These are phyloP conservation scores for Poeciliopsis occidentalis DNA, from an alignment of 2,113 vertebrate species.

Conservation along the genomic window DNA sequence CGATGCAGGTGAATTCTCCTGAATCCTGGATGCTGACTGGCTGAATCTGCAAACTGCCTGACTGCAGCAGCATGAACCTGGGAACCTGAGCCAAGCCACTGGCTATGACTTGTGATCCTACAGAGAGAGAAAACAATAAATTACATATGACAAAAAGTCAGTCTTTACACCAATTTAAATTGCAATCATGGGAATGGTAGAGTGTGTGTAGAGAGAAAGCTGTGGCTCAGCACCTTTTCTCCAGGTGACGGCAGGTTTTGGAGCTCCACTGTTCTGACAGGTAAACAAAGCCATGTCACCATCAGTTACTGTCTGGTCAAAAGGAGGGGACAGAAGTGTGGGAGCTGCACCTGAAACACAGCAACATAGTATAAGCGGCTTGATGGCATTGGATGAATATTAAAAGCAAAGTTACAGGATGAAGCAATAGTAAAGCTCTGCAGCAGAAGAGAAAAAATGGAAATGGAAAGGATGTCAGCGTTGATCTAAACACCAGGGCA, in stretches of 20 bases:
- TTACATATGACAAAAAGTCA: constrained; percentile 22
- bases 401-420: neutral
- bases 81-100: constrained; percentile 90
- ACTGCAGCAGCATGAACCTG: constrained; percentile 88
- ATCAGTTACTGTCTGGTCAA: constrained; percentile 88
- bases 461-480: constrained; percentile 11
- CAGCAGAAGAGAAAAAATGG: neutral
- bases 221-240: constrained; percentile 83
- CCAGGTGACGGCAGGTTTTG: constrained; percentile 91
- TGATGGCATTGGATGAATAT: neutral
- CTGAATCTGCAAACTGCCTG: constrained; percentile 87
- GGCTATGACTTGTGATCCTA: constrained; percentile 86
- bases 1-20: constrained; percentile 88
- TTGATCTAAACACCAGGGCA: constrained; percentile 37
- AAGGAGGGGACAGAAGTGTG: constrained; percentile 77
- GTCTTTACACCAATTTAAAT: constrained; percentile 19
- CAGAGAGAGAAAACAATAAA: constrained; percentile 22
- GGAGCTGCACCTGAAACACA: constrained; percentile 86
- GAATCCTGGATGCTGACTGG: constrained; percentile 88
- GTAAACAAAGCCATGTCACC: constrained; percentile 83
- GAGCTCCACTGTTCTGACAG: constrained; percentile 90
- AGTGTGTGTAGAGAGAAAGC: neutral
- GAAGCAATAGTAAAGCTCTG: neutral
- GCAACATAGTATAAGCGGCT: constrained; percentile 4
- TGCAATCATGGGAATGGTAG: constrained; percentile 13